Evolutionary conservation across 2,113 vertebrate genomes (phyloP).

Genomic region (Salvelinus namaycush): DNA sequence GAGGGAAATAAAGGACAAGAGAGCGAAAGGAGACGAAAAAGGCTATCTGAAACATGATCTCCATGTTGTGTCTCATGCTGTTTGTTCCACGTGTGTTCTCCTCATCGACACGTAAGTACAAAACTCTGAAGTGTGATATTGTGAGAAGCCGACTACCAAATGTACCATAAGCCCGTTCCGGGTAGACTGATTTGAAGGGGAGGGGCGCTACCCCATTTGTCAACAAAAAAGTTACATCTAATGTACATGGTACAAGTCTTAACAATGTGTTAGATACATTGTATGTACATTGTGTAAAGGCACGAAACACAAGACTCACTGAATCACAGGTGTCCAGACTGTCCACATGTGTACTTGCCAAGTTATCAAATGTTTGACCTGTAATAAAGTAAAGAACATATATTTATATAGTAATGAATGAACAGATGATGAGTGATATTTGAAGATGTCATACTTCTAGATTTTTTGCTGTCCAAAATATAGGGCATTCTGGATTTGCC

Average conservation of each 20-base stretch:
- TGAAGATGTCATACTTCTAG: not conserved
- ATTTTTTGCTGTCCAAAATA: not conserved
- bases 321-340: not conserved
- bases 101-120: constrained; percentile 68
- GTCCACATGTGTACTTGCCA: not conserved
- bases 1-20: constrained; percentile 6
- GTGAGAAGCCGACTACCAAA: not conserved
- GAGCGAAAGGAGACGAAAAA: constrained; percentile 6
- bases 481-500: not conserved
- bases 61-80: constrained; percentile 49
- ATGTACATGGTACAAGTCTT: not conserved
- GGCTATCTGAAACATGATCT: constrained; percentile 42
- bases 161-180: constrained; percentile 2
- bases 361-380: not conserved
- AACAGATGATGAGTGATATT: not conserved
- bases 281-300: not conserved
- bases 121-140: constrained; percentile 4
- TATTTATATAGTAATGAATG: not conserved
- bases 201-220: constrained; percentile 5
- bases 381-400: not conserved
- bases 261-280: not conserved
- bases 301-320: not conserved
- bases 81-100: constrained; percentile 52
- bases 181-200: not conserved
- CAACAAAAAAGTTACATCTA: not conserved